Percentiles rank a stretch among this genome's conserved stretches.
Evolutionary conservation across 2,888 invertebrate species (phyloP).

Genomic region (Calameuta filiformis): DNA sequence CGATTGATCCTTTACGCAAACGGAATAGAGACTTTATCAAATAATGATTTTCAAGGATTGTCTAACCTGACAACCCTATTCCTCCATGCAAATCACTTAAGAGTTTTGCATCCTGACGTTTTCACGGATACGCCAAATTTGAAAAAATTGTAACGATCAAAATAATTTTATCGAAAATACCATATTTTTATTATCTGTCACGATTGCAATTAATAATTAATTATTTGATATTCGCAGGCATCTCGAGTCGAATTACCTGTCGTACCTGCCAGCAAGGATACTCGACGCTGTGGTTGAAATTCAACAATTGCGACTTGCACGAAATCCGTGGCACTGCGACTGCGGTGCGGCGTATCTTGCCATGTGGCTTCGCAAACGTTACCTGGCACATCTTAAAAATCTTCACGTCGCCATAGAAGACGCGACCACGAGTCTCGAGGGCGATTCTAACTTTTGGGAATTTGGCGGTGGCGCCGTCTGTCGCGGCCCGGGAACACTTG

Average conservation of each 20-base stretch:
- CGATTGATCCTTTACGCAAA: constrained; percentile 78
- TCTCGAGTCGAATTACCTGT: constrained; percentile 80
- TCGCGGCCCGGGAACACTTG: constrained; percentile 78
- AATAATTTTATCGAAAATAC: neutral
- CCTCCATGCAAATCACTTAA: constrained; percentile 78
- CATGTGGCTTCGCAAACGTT: constrained; percentile 67
- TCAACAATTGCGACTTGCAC: constrained; percentile 76
- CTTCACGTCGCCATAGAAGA: neutral
- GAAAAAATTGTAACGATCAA: constrained; percentile 74
- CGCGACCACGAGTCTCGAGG: constrained; percentile 3
- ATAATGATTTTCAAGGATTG: constrained; percentile 73
- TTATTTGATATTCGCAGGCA: constrained; percentile 69
- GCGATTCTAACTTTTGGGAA: constrained; percentile 49
- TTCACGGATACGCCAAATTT: constrained; percentile 75
- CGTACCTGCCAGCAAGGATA: constrained; percentile 75
- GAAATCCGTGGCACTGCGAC: constrained; percentile 86
- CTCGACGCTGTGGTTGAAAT: constrained; percentile 74
- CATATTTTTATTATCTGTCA: neutral
- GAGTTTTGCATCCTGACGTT: constrained; percentile 72
- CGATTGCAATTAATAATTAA: neutral
- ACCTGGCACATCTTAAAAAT: constrained; percentile 19
- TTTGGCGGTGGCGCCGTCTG: constrained; percentile 67
- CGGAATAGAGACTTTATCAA: constrained; percentile 73
- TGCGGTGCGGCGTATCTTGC: constrained; percentile 80
- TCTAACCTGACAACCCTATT: constrained; percentile 75